These are phyloP conservation scores for Chionoecetes opilio DNA, from an alignment of 1,140 invertebrate genomes.

Conservation along the genomic window DNA sequence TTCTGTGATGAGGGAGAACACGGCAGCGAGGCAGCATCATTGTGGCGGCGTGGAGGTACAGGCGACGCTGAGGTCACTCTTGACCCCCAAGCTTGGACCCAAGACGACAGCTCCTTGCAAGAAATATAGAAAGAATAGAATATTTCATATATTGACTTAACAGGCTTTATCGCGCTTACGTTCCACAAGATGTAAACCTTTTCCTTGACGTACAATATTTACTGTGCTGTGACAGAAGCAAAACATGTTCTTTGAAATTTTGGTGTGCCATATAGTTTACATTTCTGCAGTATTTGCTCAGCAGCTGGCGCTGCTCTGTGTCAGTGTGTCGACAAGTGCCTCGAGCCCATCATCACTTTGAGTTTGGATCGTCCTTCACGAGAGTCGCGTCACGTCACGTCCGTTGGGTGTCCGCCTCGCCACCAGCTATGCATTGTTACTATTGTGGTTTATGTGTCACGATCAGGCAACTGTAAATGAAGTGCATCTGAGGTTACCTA, in stretches of 20 bases:
- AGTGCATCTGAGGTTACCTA: conserved; percentile 56
- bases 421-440: background rate
- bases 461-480: background rate
- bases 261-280: conserved; percentile 65
- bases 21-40: background rate
- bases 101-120: background rate
- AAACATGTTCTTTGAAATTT: conserved; percentile 53
- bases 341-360: background rate
- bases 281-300: conserved; percentile 54
- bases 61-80: too few species aligned
- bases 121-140: background rate
- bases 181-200: conserved; percentile 56
- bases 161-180: conserved; percentile 24
- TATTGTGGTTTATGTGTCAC: background rate
- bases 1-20: background rate
- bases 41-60: background rate
- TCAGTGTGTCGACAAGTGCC: conserved; percentile 58
- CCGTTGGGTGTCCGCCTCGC: background rate
- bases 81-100: background rate
- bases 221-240: conserved; percentile 61
- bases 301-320: background rate
- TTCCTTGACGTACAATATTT: conserved; percentile 65
- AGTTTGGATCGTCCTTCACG: background rate
- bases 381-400: background rate
- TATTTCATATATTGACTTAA: conserved; percentile 9